Conservation (phyloP, 2,797 vertebrate genomes). For the Semaprochilodus insignis region DNA sequence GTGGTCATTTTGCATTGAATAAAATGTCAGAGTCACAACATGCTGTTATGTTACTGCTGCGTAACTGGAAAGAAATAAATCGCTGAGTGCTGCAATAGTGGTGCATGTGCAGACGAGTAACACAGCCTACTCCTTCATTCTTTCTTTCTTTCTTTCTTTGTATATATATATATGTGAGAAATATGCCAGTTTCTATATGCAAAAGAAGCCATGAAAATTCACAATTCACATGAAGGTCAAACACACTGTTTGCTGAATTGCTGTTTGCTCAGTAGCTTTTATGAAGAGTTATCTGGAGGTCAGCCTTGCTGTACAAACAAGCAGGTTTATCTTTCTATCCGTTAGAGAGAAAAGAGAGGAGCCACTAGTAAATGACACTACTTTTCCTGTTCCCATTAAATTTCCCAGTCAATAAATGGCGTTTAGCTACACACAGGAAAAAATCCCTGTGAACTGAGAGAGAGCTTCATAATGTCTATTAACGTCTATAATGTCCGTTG, state of each 20-base stretch:
- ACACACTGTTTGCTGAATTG: not conserved
- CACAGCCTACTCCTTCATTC: not conserved
- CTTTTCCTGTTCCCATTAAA: not conserved
- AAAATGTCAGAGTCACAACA: constrained; percentile 26
- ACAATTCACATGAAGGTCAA: not conserved
- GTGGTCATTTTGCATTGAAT: constrained; percentile 44
- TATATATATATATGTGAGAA: no score
- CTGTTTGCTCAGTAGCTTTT: constrained; percentile 5
- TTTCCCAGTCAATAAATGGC: no score
- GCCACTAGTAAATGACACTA: not conserved
- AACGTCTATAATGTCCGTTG: no score
- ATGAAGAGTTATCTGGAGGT: constrained; percentile 4
- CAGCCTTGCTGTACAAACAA: constrained; percentile 8
- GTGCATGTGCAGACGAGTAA: not conserved
- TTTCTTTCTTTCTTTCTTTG: not conserved
- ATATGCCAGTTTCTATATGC: not conserved
- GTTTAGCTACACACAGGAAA: no score
- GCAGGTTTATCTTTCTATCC: not conserved
- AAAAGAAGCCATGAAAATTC: not conserved
- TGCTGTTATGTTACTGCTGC: constrained; percentile 27
- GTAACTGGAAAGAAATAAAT: constrained; percentile 20
- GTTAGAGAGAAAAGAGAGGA: not conserved
- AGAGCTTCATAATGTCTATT: no score
- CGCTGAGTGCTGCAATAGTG: constrained; percentile 18
- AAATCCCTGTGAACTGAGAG: no score